Evolutionary conservation across 2,797 vertebrate species (phyloP), one percentile per base, ranked within the genome.

Genomic region (Sebastes itinus): DNA sequence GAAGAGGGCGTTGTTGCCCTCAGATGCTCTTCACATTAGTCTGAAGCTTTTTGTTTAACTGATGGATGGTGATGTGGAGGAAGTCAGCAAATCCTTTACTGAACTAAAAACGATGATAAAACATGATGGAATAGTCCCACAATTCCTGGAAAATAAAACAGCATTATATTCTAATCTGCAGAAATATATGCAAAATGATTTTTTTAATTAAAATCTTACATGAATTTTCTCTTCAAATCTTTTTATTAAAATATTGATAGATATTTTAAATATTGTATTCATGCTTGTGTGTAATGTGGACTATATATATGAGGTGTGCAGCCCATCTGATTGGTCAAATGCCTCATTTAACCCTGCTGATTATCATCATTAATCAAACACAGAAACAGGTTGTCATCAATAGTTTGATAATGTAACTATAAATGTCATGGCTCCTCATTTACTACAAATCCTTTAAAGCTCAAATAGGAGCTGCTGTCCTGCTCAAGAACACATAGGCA

Each of bases 351-450:
- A 4, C 23, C 22, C 42, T 0, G 6, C 42, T 18, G 42, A 46
- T 46, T 7, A 16, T 46, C 42, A 46, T 18, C 35, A 38, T 38
- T 46, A 7, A 46, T 46, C 42, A 46, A 18, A 46, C 0, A 46
- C 42, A 18, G 42, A 46, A 46, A 18, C 42, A 46, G 42, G 42
- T 46, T 46, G 16, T 46, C 42, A 46, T 46, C 42, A 46, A 18
- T 0, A 46, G 42, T 46, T 2, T 46, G 0, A 46, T 0, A 46
- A 7, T 0, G 6, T 46, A 46, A 2, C 42, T 46, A 46, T 46
- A 46, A 46, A 46, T 46, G 14, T 46, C 16, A 46, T 0, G 6
- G 42, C 42, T 46, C 42, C 3, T 18, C 6, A 46, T 46, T 46
- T 18, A 46, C 42, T 46, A 18, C 6, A 46, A 46, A 46, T 46